Evolutionary conservation across 2,888 invertebrate species (phyloP), one percentile per base, ranked within the genome.

Genomic region (Molorchus minor): DNA sequence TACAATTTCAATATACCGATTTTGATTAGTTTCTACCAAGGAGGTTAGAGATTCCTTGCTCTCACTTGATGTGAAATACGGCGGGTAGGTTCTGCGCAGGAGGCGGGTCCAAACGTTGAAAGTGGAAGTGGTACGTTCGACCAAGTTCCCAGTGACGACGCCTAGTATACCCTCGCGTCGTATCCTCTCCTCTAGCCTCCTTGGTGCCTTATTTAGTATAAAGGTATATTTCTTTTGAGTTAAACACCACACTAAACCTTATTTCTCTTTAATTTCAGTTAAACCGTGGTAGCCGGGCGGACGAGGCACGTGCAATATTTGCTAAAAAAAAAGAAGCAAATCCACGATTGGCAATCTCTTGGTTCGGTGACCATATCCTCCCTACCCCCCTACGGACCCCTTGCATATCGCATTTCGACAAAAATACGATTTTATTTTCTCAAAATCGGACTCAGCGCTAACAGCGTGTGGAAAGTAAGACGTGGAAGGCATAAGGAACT

Each of bases 231-330:
- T n/a, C 12, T 33, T 33, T 25, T 33, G 7, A 3, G 58, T 65
- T 64, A 20, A 33, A 49, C 44, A 35, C 8, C 33, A 33, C 20
- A 63, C 56, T 61, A 58, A 58, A 56, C 44, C 46, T 52, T 51
- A 45, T 60, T 64, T 62, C 36, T 67, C 58, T 65, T 58, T 64
- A 51, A 40, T 71, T 71, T 67, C 71, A 71, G 71, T 71, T 71
- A 59, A 63, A 65, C 70, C 65, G 62, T 72, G 68, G 65, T 69
- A 65, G 68, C 69, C 68, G 69, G 68, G 67, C 65, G 52, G 61
- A 49, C 62, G 60, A 68, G 66, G 69, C 71, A 68, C 71, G 72
- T 72, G 72, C 72, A 72, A 72, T 72, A 72, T 59, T 60, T 59
- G 61, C 52, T 59, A 45, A 52, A 62, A 57, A 64, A 61, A 65